Base-by-base conservation (phyloP, 2,113 vertebrate genomes). In the Athene noctua region DNA sequence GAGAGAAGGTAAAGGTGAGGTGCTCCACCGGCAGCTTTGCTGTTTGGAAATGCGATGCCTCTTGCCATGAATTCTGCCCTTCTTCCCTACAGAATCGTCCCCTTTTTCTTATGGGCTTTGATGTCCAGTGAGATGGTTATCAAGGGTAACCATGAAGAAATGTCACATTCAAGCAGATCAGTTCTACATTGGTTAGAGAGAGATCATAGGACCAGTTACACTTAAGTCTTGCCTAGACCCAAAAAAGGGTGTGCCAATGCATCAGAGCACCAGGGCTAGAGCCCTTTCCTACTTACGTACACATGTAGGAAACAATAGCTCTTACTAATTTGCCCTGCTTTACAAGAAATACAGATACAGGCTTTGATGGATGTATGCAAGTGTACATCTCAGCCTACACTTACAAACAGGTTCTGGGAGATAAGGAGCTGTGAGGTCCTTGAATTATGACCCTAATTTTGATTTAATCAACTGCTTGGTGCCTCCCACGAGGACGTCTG, bases 281-380 rank as follows among this genome's bases (percentile, higher is more conserved):
- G 29, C 34, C 34, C 18, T 34, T 13, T 19, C 40, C 49, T n/a
- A 20, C 16, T 21, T 21, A 5, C 0, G 0, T 2, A 6, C 25
- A 21, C 17, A 51, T 30, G 5, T 1, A 59, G 34, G 68, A 86
- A 90, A 17, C 6, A 4, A 5, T 15, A 52, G 30, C 7, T 65
- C 8, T 65, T 10, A 32, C 12, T 38, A 0, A 20, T 47, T 57
- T 25, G 9, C 14, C 20, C 7, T 1, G 0, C 52, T 80, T 61
- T 22, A 11, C 30, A 11, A 46, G 51, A 74, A 42, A 46, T 34
- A 40, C 0, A 0, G 34, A 16, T 8, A 3, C 14, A 13, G 62
- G 21, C 74, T 61, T 62, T 58, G 74, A 47, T 21, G 54, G 73
- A 9, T 0, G 0, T 13, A 5, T 4, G 4, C 3, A 17, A 5